Evolutionary conservation across 1,140 invertebrate genomes (phyloP).

Genomic region (Hermetia illucens): DNA sequence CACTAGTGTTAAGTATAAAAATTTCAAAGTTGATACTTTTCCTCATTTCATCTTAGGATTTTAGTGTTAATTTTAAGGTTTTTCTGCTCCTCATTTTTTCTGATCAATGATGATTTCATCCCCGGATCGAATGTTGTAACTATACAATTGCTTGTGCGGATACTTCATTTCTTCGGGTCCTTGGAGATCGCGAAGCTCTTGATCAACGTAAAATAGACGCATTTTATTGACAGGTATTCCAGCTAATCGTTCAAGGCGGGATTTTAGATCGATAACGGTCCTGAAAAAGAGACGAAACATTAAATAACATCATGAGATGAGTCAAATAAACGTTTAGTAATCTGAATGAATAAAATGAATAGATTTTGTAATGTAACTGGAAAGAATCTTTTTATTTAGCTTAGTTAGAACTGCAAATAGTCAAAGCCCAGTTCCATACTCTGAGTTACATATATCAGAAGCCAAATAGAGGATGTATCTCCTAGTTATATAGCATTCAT

Average conservation of each 20-base stretch:
- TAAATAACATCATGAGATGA: not conserved
- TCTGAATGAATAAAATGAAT: no score
- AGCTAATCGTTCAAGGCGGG: conserved; percentile 59
- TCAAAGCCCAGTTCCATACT: no score
- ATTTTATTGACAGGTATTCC: conserved; percentile 68
- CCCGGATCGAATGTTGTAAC: conserved; percentile 78
- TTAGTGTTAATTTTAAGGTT: no score
- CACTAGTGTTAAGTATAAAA: no score
- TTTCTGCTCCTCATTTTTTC: conserved; percentile 40
- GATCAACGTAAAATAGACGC: conserved; percentile 73
- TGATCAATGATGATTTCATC: conserved; percentile 84
- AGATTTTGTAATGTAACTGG: no score
- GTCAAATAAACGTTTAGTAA: not conserved
- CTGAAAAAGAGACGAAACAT: conserved; percentile 20
- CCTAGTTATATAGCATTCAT: no score
- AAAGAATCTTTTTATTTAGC: no score
- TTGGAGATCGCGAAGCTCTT: conserved; percentile 47
- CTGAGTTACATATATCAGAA: no score
- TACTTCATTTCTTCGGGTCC: conserved; percentile 79
- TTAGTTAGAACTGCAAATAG: no score
- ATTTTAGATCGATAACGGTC: conserved; percentile 64
- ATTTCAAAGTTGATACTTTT: no score
- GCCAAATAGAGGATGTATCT: no score
- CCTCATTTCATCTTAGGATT: no score
- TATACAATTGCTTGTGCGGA: conserved; percentile 76